Percentiles rank a stretch among this genome's conserved stretches.
These are phyloP conservation scores for Aythya baeri DNA, from an alignment of 2,113 vertebrate genomes.

Conservation along the genomic window DNA sequence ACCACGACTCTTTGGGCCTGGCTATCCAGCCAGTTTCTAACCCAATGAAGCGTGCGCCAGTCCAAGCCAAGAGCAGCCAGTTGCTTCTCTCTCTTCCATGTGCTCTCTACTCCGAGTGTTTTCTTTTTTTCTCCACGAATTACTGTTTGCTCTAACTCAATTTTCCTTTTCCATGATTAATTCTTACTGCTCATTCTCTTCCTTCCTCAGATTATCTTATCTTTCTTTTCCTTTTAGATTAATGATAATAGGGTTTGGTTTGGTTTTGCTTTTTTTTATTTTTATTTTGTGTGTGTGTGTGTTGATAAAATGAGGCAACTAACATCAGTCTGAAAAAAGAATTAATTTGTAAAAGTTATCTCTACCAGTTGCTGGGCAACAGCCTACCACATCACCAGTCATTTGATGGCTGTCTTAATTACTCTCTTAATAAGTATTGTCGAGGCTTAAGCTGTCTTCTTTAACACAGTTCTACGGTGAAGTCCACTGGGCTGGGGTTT, in stretches of 20 bases:
- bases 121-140: background rate
- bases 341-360: background rate
- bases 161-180: background rate
- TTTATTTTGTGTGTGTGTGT: too few relatives aligned
- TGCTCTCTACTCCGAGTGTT: background rate
- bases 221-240: background rate
- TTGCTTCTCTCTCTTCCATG: background rate
- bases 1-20: too few relatives aligned
- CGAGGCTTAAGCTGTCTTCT: background rate
- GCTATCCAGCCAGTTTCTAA: too few relatives aligned
- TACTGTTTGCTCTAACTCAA: background rate
- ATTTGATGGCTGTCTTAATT: background rate
- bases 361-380: conserved; percentile 24
- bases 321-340: background rate
- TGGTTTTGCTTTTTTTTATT: background rate
- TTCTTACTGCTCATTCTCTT: background rate
- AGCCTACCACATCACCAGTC: background rate
- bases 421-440: background rate
- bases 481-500: background rate
- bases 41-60: too few relatives aligned
- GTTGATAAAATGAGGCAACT: background rate
- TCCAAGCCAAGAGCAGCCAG: too few relatives aligned
- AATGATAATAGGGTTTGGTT: background rate
- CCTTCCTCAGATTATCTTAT: background rate
- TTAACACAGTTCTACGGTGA: background rate